phyloP scores from a whole-genome alignment of 2,113 vertebrate species.

The Heloderma charlesbogerti region DNA sequence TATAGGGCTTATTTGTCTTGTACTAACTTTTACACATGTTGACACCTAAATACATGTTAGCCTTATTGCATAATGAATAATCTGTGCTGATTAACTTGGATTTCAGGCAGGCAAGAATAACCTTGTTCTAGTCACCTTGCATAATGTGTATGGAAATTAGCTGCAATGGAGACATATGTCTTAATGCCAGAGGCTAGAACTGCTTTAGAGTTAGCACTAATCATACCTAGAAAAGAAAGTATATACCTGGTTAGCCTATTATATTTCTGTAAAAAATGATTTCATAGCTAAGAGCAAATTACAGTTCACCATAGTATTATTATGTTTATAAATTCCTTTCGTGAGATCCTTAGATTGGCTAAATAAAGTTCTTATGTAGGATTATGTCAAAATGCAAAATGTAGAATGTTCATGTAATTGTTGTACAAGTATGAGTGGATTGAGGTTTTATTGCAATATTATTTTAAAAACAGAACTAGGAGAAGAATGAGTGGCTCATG shows the following conservation, averaged over 20 bases:
- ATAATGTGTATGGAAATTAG: not conserved
- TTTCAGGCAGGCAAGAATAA: not conserved
- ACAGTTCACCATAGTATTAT: not conserved
- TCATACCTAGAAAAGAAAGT: not conserved
- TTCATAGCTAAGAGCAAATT: conserved; percentile 15
- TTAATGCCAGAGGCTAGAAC: not conserved
- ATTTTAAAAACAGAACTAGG: not conserved
- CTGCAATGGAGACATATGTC: not conserved
- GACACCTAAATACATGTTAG: rapidly evolving
- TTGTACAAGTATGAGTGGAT: not conserved
- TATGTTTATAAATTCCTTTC: conserved; percentile 1
- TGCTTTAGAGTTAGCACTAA: conserved; percentile 7
- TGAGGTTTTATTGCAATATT: not conserved
- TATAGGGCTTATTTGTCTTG: not conserved
- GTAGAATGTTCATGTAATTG: not conserved
- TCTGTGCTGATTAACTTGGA: not conserved
- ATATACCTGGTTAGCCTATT: not conserved
- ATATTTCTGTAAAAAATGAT: not conserved
- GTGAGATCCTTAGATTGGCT: not conserved
- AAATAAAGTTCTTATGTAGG: not conserved
- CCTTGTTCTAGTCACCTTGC: not conserved
- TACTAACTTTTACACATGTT: not conserved
- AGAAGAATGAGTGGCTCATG: not conserved
- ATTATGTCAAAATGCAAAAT: not conserved
- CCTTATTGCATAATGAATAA: conserved; percentile 9